Conservation (phyloP, 2,888 invertebrate species). For the Aphidius colemani region DNA sequence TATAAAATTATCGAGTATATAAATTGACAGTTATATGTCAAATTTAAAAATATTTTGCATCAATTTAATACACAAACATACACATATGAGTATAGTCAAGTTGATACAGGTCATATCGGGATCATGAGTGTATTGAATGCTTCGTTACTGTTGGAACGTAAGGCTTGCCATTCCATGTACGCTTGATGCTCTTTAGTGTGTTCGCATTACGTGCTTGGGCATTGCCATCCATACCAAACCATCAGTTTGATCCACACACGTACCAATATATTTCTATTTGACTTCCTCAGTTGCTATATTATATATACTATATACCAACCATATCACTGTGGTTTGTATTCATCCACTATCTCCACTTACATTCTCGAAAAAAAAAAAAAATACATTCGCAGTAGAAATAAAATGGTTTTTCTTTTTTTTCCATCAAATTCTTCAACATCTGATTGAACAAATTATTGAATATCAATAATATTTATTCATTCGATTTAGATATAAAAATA, state of each 20-base stretch:
- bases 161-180: conserved; percentile 14
- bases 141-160: conserved; percentile 40
- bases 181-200: conserved; percentile 14
- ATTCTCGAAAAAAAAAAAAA: not conserved
- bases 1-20: no score
- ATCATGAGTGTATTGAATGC: conserved; percentile 40
- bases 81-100: conserved; percentile 4
- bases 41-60: no score
- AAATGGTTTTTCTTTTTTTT: no score
- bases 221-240: conserved; percentile 34
- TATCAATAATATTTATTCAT: no score
- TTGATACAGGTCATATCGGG: conserved; percentile 35
- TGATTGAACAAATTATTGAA: no score
- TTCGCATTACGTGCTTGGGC: conserved; percentile 24
- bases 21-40: no score
- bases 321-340: conserved; percentile 1
- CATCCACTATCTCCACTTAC: not conserved
- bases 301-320: not conserved
- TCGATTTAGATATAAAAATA: no score
- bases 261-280: conserved; percentile 28
- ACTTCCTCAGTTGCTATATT: no score
- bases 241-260: conserved; percentile 18
- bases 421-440: no score
- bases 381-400: not conserved
- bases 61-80: not conserved